Percentiles rank a stretch among this genome's conserved stretches.
phyloP scores from a whole-genome alignment of 2,113 vertebrate species.

The Pavo muticus region DNA sequence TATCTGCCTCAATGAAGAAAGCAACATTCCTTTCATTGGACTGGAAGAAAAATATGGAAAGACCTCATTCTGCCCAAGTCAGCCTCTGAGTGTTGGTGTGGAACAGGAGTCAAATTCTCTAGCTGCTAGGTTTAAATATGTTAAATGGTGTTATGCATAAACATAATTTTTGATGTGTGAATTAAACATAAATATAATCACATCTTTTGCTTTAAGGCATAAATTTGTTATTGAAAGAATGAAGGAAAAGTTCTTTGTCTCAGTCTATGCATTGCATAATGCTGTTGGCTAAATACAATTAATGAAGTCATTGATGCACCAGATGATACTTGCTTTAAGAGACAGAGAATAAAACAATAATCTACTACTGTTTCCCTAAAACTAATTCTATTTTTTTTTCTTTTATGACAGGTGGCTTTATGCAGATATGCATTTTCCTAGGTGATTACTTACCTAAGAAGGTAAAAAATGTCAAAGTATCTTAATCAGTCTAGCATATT shows the following conservation, averaged over 20 bases:
- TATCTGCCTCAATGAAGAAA: not conserved
- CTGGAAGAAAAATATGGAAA: not conserved
- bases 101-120: not conserved
- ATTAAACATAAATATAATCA: not conserved
- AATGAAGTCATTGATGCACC: not conserved
- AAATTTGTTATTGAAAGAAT: not conserved
- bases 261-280: not conserved
- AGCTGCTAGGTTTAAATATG: not conserved
- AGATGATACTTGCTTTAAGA: not conserved
- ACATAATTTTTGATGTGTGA: not conserved
- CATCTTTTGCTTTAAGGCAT: not conserved
- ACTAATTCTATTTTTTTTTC: not conserved
- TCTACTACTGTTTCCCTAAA: not conserved
- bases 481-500: not conserved
- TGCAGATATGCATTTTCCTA: not conserved
- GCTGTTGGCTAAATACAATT: not conserved
- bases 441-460: not conserved
- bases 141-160: not conserved
- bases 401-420: not conserved
- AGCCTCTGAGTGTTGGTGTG: not conserved
- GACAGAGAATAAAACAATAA: not conserved
- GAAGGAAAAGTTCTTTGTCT: not conserved
- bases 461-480: not conserved
- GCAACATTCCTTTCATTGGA: not conserved
- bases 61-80: fast-evolving